Evolutionary conservation across 2,888 invertebrate species (phyloP), one percentile per base, ranked within the genome.

Genomic region (Tyria jacobaeae): DNA sequence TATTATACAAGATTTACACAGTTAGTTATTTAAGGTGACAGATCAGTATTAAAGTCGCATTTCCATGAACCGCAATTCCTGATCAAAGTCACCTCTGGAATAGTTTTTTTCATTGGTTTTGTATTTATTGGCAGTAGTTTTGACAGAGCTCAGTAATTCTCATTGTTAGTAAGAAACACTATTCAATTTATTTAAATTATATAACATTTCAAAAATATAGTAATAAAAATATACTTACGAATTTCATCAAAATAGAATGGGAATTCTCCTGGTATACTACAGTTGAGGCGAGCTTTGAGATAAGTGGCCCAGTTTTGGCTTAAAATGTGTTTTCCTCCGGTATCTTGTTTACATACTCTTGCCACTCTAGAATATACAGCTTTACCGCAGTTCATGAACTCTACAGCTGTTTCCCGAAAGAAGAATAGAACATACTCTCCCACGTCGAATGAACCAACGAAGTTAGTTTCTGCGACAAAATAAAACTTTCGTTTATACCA

Each of bases 241-340:
- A 96, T 96, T 93, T 96, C 96, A 87, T 96, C 95, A 87, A 96
- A 96, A 87, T 96, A 96, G 89, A 96, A 96, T 0, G 96, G 96
- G 79, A 95, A 96, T 78, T 96, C 96, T 75, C 96, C 96, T 41
- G 96, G 96, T 82, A 96, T 95, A 75, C 96, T 96, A 84, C 96
- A 96, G 85, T 96, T 96, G 68, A 96, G 94, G 50, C 96, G 89
- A 27, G 96, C 96, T 88, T 96, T 96, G 72, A 96, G 88, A 84
- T 95, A 96, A 52, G 96, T 96, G 71, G 95, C 95, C 96, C 96
- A 96, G 82, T 96, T 96, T 81, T 96, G 95, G 78, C 92, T 94
- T 70, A 96, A 91, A 78, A 96, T 95, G 77, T 95, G 95, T 81
- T 95, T 95, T 63, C 96, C 96, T 24, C 96, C 96, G 48, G 94